Conservation (phyloP, 2,113 vertebrate species). For the Urocolius indicus region DNA sequence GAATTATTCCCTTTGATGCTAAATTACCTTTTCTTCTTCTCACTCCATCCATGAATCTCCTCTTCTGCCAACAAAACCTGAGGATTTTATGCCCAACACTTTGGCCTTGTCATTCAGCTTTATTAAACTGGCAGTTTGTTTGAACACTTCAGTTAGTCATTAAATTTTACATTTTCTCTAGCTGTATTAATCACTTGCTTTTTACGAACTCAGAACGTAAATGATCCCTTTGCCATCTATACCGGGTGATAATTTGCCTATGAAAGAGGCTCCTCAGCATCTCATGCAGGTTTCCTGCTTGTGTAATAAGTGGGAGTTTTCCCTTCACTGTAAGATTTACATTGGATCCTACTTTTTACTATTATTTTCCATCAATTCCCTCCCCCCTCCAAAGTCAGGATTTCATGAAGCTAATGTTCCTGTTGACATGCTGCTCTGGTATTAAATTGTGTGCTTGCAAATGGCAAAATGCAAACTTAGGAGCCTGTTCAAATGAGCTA, state of each 20-base stretch:
- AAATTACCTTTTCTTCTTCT: conserved; percentile 42
- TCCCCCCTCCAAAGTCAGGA: not conserved
- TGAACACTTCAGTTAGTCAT: conserved; percentile 47
- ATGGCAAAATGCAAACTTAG: not conserved
- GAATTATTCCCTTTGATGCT: conserved; percentile 51
- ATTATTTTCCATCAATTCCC: not conserved
- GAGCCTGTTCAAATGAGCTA: not conserved
- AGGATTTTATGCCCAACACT: conserved; percentile 28
- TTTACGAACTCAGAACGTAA: conserved; percentile 26
- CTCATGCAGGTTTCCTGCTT: not conserved
- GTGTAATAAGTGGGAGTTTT: not conserved
- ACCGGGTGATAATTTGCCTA: not conserved
- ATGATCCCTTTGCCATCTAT: conserved; percentile 26
- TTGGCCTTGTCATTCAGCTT: conserved; percentile 8
- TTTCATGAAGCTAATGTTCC: not conserved
- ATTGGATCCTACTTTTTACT: not conserved
- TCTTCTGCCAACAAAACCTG: not conserved
- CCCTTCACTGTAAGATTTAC: not conserved
- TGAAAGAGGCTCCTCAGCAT: not conserved
- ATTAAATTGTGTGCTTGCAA: not conserved
- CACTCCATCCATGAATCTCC: not conserved
- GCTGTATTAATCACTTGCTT: conserved; percentile 38
- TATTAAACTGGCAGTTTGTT: conserved; percentile 37
- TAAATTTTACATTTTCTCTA: conserved; percentile 47
- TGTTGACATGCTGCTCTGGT: not conserved